phyloP scores from a whole-genome alignment of 1,140 invertebrate species.

The Bombus difficillimus region DNA sequence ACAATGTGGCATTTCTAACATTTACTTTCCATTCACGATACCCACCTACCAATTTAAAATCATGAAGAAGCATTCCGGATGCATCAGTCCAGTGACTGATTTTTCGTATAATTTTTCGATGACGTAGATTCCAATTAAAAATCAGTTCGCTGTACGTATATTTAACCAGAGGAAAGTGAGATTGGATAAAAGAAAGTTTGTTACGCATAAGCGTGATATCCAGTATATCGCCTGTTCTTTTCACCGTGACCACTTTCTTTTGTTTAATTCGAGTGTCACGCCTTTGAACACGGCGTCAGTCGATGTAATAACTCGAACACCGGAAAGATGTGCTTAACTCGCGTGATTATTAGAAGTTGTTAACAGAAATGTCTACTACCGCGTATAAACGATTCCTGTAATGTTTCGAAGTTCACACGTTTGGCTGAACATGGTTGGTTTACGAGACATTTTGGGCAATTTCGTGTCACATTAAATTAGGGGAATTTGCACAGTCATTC shows the following conservation, averaged over 20 bases:
- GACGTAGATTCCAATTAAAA: not conserved
- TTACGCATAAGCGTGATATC: not conserved
- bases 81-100: not conserved
- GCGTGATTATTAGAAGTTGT: not conserved
- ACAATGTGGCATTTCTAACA: too few relatives aligned
- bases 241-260: constrained; percentile 35
- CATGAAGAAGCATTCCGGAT: not conserved
- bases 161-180: not conserved
- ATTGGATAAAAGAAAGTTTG: constrained; percentile 15
- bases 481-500: constrained; percentile 19
- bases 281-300: not conserved
- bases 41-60: not conserved
- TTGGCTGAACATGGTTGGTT: not conserved
- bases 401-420: not conserved
- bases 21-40: too few relatives aligned
- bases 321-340: accelerated
- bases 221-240: constrained; percentile 3
- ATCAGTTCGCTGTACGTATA: not conserved
- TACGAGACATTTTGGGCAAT: constrained; percentile 9
- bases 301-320: not conserved
- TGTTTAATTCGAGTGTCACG: constrained; percentile 1
- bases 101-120: not conserved
- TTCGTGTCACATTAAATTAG: constrained; percentile 15
- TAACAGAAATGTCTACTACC: not conserved
- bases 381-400: not conserved